Conservation (phyloP, 2,113 vertebrate genomes). For the Rhabdomys dilectus region DNA sequence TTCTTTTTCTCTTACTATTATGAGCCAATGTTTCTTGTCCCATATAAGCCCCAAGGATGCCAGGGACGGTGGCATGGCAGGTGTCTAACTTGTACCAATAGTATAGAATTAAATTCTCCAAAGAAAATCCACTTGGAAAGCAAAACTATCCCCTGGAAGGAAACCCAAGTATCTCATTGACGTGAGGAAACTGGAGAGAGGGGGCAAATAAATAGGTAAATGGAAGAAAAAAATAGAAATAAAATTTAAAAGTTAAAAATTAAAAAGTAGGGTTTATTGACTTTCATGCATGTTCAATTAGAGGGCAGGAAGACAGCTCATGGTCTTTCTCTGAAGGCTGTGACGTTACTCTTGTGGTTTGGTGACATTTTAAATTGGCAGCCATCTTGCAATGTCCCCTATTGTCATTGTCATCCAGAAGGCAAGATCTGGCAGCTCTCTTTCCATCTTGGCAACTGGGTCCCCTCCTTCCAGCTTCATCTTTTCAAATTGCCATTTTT, state of each 20-base stretch:
- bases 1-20: background rate
- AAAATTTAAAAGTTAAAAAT: constrained; percentile 81
- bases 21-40: background rate
- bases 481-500: constrained; percentile 4
- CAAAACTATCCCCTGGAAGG: background rate
- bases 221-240: constrained; percentile 63
- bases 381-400: background rate
- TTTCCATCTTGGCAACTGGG: constrained; percentile 48
- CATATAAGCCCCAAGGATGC: background rate
- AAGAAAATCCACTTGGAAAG: constrained; percentile 42
- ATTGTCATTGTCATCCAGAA: background rate
- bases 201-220: constrained; percentile 71
- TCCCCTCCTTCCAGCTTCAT: constrained; percentile 65
- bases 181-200: constrained; percentile 39
- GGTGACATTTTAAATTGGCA: constrained; percentile 6
- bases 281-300: constrained; percentile 69
- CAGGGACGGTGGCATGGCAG: background rate
- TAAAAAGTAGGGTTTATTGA: constrained; percentile 81
- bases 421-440: background rate
- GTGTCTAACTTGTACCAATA: background rate
- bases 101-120: background rate
- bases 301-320: constrained; percentile 12
- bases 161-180: constrained; percentile 12
- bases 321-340: constrained; percentile 5
- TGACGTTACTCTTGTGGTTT: constrained; percentile 8